These are phyloP conservation scores for Chaetogeoica ovagalla DNA, from an alignment of 2,888 invertebrate genomes.

Conservation along the genomic window DNA sequence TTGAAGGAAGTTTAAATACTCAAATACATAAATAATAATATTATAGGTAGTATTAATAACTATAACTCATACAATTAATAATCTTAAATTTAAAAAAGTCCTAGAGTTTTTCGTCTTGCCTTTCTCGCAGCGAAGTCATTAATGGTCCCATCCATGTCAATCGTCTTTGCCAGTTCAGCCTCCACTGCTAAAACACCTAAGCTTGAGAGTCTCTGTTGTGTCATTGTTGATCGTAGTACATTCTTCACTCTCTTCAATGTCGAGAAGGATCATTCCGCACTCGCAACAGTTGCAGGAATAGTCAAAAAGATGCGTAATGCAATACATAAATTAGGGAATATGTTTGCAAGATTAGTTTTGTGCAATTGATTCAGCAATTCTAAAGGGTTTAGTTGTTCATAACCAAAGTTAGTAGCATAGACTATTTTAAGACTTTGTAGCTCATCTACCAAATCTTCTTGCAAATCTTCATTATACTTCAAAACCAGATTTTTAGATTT, in stretches of 20 bases:
- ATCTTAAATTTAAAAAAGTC: too few species aligned
- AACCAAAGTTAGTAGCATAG: not conserved
- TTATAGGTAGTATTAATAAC: too few species aligned
- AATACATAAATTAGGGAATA: not conserved
- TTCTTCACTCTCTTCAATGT: not conserved
- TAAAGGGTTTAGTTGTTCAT: not conserved
- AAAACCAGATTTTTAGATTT: not conserved
- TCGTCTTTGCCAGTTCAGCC: too few species aligned
- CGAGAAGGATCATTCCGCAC: slow-evolving; percentile 5
- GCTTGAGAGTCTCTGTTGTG: slow-evolving; percentile 5
- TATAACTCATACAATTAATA: too few species aligned
- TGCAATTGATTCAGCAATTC: too few species aligned
- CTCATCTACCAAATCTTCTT: not conserved
- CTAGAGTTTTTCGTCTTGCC: too few species aligned
- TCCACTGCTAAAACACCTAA: slow-evolving; percentile 1
- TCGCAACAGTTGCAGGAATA: not conserved
- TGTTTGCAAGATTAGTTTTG: slow-evolving; percentile 13
- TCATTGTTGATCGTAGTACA: not conserved
- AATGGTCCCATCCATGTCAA: too few species aligned
- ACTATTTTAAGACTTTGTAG: slow-evolving; percentile 10
- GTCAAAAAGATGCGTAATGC: not conserved
- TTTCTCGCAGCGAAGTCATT: too few species aligned
- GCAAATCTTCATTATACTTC: not conserved
- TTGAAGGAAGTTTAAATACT: too few species aligned
- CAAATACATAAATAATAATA: too few species aligned